Conservation (phyloP, 2,888 invertebrate genomes). For the Limnephilus marmoratus region DNA sequence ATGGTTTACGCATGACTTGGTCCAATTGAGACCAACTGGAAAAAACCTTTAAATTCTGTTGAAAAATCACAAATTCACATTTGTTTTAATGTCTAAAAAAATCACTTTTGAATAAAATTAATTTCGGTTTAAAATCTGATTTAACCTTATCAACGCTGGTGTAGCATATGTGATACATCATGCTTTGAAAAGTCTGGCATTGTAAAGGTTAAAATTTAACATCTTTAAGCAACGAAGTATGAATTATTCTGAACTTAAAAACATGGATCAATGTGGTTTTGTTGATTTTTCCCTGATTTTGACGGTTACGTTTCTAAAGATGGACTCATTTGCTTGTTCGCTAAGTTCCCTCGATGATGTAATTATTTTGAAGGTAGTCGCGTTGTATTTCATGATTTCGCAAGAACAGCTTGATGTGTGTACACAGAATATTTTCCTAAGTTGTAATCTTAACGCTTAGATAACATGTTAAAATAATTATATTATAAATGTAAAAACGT, state of each 20-base stretch:
- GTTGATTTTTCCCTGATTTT: not conserved
- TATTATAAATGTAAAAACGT: constrained; percentile 43
- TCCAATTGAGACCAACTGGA: not conserved
- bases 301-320: not conserved
- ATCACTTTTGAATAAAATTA: not conserved
- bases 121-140: not conserved
- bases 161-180: too few species aligned
- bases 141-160: not conserved
- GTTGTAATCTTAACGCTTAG: constrained; percentile 48
- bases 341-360: not conserved
- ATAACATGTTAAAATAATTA: constrained; percentile 47
- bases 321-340: not conserved
- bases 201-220: not conserved
- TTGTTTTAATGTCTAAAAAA: not conserved
- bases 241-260: not conserved
- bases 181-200: too few species aligned
- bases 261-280: not conserved
- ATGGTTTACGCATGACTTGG: too few species aligned
- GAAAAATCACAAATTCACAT: not conserved
- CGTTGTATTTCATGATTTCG: not conserved
- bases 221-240: not conserved
- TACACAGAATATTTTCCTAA: constrained; percentile 40
- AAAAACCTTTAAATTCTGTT: not conserved
- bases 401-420: constrained; percentile 20
- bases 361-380: not conserved